Evolutionary conservation across 2,113 vertebrate genomes (phyloP), one percentile per base, ranked within the genome.

Genomic region (Chaenocephalus aceratus): DNA sequence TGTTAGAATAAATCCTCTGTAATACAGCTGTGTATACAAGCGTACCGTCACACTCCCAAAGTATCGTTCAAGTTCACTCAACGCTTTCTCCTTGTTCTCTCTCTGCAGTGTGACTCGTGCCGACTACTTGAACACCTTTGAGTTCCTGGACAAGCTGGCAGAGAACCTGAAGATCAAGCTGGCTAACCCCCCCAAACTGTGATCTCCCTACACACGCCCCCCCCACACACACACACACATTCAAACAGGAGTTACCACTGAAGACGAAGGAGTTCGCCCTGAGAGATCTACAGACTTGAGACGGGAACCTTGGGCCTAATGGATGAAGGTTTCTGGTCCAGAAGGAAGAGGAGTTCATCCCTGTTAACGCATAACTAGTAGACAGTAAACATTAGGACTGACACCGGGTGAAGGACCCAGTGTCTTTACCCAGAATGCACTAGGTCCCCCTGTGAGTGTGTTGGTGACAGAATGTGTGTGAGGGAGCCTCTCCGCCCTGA

Each of bases 51-150:
- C 26, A 26, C 26, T 26, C 26, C 26, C 26, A 26, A 26, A 26
- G 26, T 26, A 26, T 26, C 26, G 26, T 26, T 26, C 26, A 26
- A 26, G 26, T 26, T 26, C 30, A 6, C 16, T 34, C 2, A n/a
- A 11, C 4, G 4, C 12, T 26, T 26, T 34, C 62, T 8, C 45
- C 53, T 16, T 3, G 21, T 5, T 23, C 63, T 36, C 63, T 36
- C 23, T 75, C 51, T 71, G 16, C 91, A 99, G 98, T 0, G 96
- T 98, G 74, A 95, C 93, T 5, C 97, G 96, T 14, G 94, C 96
- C 0, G 97, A 99, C 93, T 99, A 97, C 94, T 84, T 99, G 94
- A 99, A 96, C 93, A 99, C 98, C 3, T 99, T 99, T 86, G 97
- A 98, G 77, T 99, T 99, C 93, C 88, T 99, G 94, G 97, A 99